Conservation (phyloP, 1,140 invertebrate genomes). For the Pachyrhynchus sulphureomaculatus region DNA sequence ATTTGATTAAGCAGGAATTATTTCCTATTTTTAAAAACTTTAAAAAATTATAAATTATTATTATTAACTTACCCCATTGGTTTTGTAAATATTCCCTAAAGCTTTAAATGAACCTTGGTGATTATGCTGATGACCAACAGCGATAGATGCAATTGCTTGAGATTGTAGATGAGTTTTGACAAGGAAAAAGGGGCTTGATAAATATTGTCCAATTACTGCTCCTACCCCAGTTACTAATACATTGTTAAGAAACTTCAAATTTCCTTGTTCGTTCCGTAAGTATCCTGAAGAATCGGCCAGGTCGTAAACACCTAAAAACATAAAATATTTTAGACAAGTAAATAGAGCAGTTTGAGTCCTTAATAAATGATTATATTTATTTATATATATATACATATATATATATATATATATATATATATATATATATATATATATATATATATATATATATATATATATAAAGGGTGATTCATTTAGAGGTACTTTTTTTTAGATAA, state of each 20-base stretch:
- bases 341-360: too few relatives aligned
- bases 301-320: conserved; percentile 35
- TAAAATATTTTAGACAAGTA: too few relatives aligned
- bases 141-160: conserved; percentile 71
- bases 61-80: conserved; percentile 62
- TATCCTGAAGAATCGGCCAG: conserved; percentile 31
- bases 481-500: too few relatives aligned
- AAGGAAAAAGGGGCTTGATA: conserved; percentile 76
- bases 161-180: conserved; percentile 92
- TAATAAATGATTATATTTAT: too few relatives aligned
- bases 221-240: conserved; percentile 40
- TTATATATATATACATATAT: too few relatives aligned
- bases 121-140: conserved; percentile 87
- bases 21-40: too few relatives aligned
- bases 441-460: too few relatives aligned
- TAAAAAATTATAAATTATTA: too few relatives aligned
- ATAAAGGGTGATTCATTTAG: too few relatives aligned
- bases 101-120: conserved; percentile 71
- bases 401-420: too few relatives aligned
- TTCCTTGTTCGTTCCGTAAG: conserved; percentile 37
- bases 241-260: conserved; percentile 35
- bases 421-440: too few relatives aligned
- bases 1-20: too few relatives aligned
- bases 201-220: conserved; percentile 35
- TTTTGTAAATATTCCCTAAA: conserved; percentile 65